phyloP scores from a whole-genome alignment of 2,113 vertebrate genomes.

The Upupa epops region DNA sequence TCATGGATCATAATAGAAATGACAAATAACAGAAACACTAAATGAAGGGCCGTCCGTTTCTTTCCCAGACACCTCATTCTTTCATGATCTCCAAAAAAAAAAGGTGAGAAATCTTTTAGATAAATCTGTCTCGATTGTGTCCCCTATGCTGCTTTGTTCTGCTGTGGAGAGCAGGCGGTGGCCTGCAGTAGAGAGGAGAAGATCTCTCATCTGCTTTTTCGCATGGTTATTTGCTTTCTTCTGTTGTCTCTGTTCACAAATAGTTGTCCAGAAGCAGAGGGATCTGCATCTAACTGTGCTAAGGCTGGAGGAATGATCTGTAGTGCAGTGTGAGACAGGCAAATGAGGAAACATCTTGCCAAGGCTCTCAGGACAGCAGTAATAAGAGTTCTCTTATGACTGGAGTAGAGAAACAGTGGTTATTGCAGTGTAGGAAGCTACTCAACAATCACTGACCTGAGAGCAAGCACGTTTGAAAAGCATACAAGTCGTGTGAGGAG shows the following conservation, averaged over 20 bases:
- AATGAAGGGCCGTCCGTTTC: background rate
- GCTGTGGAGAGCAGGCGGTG: background rate
- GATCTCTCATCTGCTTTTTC: background rate
- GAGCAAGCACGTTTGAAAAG: no score
- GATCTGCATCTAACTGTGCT: background rate
- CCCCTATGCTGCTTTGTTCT: background rate
- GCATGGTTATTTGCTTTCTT: background rate
- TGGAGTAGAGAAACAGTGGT: background rate
- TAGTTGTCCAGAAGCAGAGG: background rate
- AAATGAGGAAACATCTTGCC: background rate
- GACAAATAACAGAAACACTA: background rate
- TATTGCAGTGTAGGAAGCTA: background rate
- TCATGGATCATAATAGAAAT: background rate
- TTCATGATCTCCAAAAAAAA: background rate
- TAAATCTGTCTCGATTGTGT: background rate
- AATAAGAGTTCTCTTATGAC: background rate
- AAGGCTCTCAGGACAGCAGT: background rate
- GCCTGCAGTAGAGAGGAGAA: background rate
- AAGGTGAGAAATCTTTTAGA: rapidly evolving
- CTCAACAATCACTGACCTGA: background rate
- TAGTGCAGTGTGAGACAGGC: background rate
- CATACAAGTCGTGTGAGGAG: no score
- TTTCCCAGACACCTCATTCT: background rate
- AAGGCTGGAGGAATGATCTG: background rate
- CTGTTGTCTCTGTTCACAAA: background rate